Percentiles rank a stretch among this genome's conserved stretches.
Conservation (phyloP, 1,140 invertebrate species). For the Pogonomyrmex californicus region DNA sequence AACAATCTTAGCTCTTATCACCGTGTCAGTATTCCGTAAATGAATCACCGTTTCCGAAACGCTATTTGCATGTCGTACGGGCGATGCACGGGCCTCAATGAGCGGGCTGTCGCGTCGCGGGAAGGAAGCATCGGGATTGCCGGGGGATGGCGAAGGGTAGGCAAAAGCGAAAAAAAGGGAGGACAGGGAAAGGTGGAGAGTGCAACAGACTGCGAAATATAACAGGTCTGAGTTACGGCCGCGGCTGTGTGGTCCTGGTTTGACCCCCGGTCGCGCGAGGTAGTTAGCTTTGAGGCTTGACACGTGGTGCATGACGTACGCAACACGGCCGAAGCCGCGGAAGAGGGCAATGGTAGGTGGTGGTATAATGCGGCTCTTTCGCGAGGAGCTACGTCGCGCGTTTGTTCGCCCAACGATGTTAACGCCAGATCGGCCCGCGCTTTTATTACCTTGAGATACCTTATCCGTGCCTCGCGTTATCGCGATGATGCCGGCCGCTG, state of each 20-base stretch:
- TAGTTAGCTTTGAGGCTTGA: slow-evolving; percentile 56
- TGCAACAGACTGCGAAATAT: slow-evolving; percentile 69
- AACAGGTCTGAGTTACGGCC: slow-evolving; percentile 70
- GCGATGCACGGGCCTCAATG: background rate
- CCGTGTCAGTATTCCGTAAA: background rate
- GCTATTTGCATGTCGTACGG: background rate
- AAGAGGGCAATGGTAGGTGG: slow-evolving; percentile 10
- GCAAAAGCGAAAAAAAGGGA: background rate
- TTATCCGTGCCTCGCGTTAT: slow-evolving; percentile 33
- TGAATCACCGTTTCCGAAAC: slow-evolving; percentile 5
- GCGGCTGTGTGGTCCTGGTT: slow-evolving; percentile 66
- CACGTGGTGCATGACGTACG: slow-evolving; percentile 16
- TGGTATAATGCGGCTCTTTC: slow-evolving; percentile 22
- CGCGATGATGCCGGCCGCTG: slow-evolving; percentile 37
- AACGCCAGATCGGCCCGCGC: slow-evolving; percentile 20
- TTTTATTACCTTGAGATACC: slow-evolving; percentile 41
- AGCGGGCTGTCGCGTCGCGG: background rate
- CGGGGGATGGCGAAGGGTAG: background rate
- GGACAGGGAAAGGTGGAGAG: slow-evolving; percentile 6
- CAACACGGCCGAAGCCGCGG: background rate
- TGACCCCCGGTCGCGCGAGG: slow-evolving; percentile 39
- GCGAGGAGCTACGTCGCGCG: slow-evolving; percentile 28
- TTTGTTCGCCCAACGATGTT: slow-evolving; percentile 39
- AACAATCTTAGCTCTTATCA: background rate
- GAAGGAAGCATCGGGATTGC: slow-evolving; percentile 21